Conservation (phyloP, 1,140 invertebrate genomes). For the Drosophila gunungcola region DNA sequence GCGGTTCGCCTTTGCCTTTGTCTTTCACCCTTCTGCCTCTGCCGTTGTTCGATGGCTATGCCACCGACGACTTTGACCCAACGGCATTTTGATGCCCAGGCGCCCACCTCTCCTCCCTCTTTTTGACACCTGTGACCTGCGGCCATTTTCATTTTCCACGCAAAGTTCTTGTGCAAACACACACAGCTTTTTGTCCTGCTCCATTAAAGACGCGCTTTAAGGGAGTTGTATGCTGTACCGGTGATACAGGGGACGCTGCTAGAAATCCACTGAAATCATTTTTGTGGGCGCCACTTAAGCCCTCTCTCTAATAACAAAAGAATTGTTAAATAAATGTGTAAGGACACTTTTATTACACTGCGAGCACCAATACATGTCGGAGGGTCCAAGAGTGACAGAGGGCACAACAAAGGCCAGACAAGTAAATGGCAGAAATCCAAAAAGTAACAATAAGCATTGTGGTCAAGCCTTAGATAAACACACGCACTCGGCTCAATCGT, state of each 20-base stretch:
- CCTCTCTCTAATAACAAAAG: conserved; percentile 71
- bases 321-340: conserved; percentile 83
- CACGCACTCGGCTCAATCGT: conserved; percentile 55
- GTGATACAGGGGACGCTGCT: neutral
- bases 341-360: conserved; percentile 82
- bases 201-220: conserved; percentile 71
- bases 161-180: conserved; percentile 77
- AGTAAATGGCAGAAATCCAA: conserved; percentile 63
- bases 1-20: conserved; percentile 9
- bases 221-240: neutral
- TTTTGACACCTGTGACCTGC: conserved; percentile 68
- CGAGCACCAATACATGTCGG: conserved; percentile 54
- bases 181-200: conserved; percentile 35
- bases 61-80: conserved; percentile 43
- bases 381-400: conserved; percentile 6
- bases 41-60: conserved; percentile 28
- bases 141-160: conserved; percentile 81
- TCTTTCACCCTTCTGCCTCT: conserved; percentile 3
- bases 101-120: neutral
- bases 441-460: conserved; percentile 74
- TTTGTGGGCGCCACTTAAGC: conserved; percentile 61
- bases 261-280: conserved; percentile 58
- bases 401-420: conserved; percentile 55
- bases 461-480: conserved; percentile 72
- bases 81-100: conserved; percentile 58